phyloP scores from a whole-genome alignment of 2,888 invertebrate species.

The Dryomyza anilis region DNA sequence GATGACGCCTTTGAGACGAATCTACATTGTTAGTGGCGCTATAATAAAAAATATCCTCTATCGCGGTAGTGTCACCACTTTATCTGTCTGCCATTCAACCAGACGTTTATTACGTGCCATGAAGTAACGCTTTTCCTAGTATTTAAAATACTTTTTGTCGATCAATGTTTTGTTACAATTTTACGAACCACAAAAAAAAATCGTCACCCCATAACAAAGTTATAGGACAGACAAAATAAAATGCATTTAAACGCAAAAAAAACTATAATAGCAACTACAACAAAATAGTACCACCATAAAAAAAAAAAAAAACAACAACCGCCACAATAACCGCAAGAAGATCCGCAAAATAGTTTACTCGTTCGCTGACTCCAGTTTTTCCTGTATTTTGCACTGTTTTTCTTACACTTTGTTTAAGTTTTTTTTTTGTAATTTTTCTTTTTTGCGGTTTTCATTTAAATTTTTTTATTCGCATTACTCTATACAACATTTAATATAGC shows the following conservation, averaged over 20 bases:
- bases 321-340: slow-evolving; percentile 7
- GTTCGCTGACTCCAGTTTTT: slow-evolving; percentile 24
- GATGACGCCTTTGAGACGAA: too few species aligned
- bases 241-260: neutral
- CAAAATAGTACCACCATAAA: neutral
- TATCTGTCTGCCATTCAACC: too few species aligned
- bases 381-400: neutral
- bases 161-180: neutral
- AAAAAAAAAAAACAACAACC: neutral
- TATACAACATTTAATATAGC: too few species aligned
- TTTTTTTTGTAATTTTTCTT: neutral
- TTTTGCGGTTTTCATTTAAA: neutral
- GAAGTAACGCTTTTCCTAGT: neutral
- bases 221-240: neutral
- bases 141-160: neutral
- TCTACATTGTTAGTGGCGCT: too few species aligned
- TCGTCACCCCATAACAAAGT: neutral
- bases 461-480: too few species aligned
- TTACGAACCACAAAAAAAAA: neutral
- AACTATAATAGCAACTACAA: neutral
- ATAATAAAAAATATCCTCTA: too few species aligned
- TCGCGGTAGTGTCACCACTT: too few species aligned
- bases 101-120: too few species aligned
- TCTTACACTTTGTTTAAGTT: neutral
- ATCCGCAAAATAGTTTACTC: slow-evolving; percentile 15